These are phyloP conservation scores for Zoanthus sansibaricus DNA, from an alignment of 92 coral and sea anemone species.

Conservation along the genomic window DNA sequence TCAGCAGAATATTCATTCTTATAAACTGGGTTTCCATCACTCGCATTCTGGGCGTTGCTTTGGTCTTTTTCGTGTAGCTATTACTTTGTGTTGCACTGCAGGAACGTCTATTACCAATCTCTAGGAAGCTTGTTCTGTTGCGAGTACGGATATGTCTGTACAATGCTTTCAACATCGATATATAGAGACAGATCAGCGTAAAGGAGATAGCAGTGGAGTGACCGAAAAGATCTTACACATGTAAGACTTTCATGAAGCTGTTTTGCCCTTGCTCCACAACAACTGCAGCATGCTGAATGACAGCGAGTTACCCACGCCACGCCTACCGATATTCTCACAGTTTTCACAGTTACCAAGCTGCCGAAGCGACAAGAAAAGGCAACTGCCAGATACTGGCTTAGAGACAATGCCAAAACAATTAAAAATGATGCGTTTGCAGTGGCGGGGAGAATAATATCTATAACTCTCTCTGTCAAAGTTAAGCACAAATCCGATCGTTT, in stretches of 20 bases:
- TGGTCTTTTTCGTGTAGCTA: neutral
- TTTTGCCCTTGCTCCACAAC: neutral
- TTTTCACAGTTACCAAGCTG: constrained; percentile 12
- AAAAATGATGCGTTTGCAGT: constrained; percentile 40
- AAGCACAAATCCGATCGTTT: constrained; percentile 17
- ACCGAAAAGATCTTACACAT: constrained; percentile 1
- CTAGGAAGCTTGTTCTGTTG: neutral
- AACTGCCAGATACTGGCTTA: constrained; percentile 35
- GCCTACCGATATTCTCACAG: neutral
- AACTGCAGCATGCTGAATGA: constrained; percentile 24
- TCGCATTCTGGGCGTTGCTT: neutral
- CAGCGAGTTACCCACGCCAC: constrained; percentile 25
- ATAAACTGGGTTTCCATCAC: constrained; percentile 32
- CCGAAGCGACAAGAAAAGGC: constrained; percentile 28
- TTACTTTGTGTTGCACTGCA: neutral
- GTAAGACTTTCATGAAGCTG: neutral
- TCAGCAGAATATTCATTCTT: too few relatives aligned
- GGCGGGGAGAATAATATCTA: constrained; percentile 25
- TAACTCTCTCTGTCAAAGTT: constrained; percentile 15
- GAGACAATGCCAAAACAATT: constrained; percentile 33
- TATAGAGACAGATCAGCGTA: constrained; percentile 4
- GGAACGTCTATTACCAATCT: neutral
- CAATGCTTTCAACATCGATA: constrained; percentile 18
- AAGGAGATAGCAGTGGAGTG: constrained; percentile 23
- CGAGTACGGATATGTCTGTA: constrained; percentile 20